Base-by-base conservation (phyloP, 1,140 invertebrate species). In the Archivesica marissinica region DNA sequence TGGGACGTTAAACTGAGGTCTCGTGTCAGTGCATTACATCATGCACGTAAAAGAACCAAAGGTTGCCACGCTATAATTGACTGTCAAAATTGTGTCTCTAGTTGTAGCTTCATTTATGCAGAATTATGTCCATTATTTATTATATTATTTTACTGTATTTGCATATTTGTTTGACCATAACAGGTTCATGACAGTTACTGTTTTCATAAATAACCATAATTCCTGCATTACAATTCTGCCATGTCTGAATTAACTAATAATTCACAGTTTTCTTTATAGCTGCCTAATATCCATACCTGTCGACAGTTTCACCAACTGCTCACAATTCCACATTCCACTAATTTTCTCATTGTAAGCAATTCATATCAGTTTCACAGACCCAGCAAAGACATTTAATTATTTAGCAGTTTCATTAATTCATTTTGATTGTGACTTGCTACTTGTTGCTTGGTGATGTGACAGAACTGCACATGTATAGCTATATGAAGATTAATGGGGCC, bases 351-450 rank as follows among this genome's bases (percentile, higher is more conserved):
- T 78, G 76, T 78, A n/a, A 47, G 44, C 44, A 78, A 78, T 78
- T 78, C 76, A 78, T 78, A 78, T 78, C 76, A 47, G 76, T 78
- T 78, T 78, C 76, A 78, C 30, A 78, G 56, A 59, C n/a, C 11
- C 28, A n/a, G 25, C 17, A 35, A 64, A 64, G 76, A 44, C 76
- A 64, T 78, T 78, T 78, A 64, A 78, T 78, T 78, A 78, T 78
- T 64, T 64, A 23, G 76, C 59, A 41, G 76, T 78, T 78, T 78
- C 38, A 28, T 59, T 59, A 56, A 78, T 78, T 61, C 54, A 78
- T 64, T 44, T 33, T 38, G n/a, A 64, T 59, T 64, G 23, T 47
- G 2, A 6, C 13, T 39, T 33, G 54, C 35, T 61, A 64, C 76
- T 20, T 61, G 56, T 61, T 64, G 56, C 76, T 41, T 28, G 28